These are phyloP conservation scores for Gonatopus flavifemur DNA, from an alignment of 1,140 invertebrate genomes.

Conservation along the genomic window DNA sequence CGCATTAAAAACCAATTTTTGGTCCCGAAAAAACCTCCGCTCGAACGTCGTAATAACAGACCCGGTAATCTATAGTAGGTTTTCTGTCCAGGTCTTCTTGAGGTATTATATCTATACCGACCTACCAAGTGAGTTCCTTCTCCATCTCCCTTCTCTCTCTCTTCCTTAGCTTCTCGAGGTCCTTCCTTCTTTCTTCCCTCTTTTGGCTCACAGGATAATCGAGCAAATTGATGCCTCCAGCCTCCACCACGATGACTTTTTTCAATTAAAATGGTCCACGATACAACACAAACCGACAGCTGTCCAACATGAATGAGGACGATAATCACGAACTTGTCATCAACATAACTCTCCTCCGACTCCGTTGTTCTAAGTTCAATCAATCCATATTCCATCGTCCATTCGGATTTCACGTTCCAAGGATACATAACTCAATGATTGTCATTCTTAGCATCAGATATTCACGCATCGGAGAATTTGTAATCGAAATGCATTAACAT, in stretches of 20 bases:
- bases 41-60: constrained; percentile 53
- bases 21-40: constrained; percentile 53
- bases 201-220: constrained; percentile 36
- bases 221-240: constrained; percentile 46
- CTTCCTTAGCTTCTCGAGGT: constrained; percentile 1
- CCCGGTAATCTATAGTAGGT: constrained; percentile 57
- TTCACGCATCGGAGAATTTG: no score
- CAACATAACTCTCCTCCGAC: neutral
- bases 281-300: constrained; percentile 37
- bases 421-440: no score
- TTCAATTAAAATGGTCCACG: constrained; percentile 49
- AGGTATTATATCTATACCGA: no score
- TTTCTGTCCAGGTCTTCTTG: constrained; percentile 49
- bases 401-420: no score
- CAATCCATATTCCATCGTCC: no score
- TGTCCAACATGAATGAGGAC: constrained; percentile 36
- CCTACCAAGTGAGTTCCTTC: constrained; percentile 26
- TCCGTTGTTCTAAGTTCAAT: no score
- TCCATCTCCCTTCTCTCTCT: neutral
- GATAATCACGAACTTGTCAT: constrained; percentile 1
- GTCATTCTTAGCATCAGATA: no score
- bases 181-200: neutral
- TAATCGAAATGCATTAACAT: no score
- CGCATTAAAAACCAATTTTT: constrained; percentile 60
- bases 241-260: constrained; percentile 36